Evolutionary conservation across 2,113 vertebrate genomes (phyloP).

Genomic region (Cottus gobio): DNA sequence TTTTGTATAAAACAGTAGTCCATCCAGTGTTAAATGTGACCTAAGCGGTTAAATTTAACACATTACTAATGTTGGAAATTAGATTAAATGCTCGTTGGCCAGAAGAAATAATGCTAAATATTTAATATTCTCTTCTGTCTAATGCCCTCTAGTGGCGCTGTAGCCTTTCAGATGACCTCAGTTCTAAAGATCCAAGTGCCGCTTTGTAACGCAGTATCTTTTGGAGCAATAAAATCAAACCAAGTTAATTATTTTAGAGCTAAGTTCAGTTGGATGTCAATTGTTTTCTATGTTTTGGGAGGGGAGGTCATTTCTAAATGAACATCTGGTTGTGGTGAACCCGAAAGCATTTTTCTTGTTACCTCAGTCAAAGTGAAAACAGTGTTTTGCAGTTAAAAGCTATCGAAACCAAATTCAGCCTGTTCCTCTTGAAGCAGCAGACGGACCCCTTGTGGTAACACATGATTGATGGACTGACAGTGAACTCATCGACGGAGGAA

Average conservation of each 20-base stretch:
- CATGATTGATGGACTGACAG: slow-evolving; percentile 21
- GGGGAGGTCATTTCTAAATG: neutral
- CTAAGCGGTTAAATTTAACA: neutral
- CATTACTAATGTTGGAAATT: neutral
- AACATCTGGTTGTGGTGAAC: slow-evolving; percentile 13
- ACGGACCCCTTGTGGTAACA: neutral
- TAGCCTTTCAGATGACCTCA: slow-evolving; percentile 12
- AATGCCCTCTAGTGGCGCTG: slow-evolving; percentile 45
- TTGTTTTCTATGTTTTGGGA: neutral
- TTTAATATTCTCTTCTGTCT: neutral
- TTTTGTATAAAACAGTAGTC: neutral
- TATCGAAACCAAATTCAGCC: slow-evolving; percentile 58
- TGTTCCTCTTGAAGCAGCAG: slow-evolving; percentile 43
- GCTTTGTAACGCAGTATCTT: neutral
- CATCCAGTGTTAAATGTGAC: slow-evolving; percentile 14
- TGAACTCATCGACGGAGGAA: slow-evolving; percentile 1
- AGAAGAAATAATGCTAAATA: neutral
- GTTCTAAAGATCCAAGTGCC: neutral
- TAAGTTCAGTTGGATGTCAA: slow-evolving; percentile 7
- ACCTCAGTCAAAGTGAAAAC: slow-evolving; percentile 60
- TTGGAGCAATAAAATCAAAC: slow-evolving; percentile 17
- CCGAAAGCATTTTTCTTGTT: slow-evolving; percentile 24
- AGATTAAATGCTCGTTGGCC: neutral
- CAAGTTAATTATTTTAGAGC: neutral
- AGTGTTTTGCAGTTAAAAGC: slow-evolving; percentile 38